phyloP scores from a whole-genome alignment of 2,797 vertebrate species.

The Eulemur coronatus region DNA sequence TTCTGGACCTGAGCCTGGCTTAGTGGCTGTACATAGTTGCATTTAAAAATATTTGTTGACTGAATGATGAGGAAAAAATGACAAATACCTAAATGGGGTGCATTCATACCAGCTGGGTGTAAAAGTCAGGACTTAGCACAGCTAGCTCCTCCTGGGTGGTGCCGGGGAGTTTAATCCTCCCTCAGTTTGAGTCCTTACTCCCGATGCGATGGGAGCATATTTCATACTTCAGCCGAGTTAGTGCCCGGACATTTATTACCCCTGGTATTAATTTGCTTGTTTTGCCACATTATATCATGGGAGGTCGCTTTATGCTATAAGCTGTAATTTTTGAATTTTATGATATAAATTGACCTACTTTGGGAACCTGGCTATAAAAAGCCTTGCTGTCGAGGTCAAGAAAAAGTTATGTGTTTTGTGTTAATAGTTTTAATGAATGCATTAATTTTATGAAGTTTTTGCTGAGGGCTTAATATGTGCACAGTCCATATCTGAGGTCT shows the following conservation, averaged over 20 bases:
- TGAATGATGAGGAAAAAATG: background rate
- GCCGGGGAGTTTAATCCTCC: background rate
- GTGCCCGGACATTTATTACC: slow-evolving; percentile 73
- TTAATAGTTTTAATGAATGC: slow-evolving; percentile 13
- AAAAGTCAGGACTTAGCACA: background rate
- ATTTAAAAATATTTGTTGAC: background rate
- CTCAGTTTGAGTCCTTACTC: slow-evolving; percentile 46
- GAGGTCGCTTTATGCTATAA: slow-evolving; percentile 71
- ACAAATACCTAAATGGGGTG: slow-evolving; percentile 40
- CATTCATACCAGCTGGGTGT: background rate
- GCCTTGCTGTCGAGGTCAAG: background rate
- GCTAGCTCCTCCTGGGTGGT: background rate
- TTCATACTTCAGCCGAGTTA: slow-evolving; percentile 70
- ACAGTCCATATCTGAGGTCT: background rate
- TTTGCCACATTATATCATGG: slow-evolving; percentile 72
- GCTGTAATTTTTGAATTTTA: slow-evolving; percentile 78
- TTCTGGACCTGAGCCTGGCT: background rate
- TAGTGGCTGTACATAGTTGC: accelerated
- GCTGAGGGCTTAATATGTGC: background rate
- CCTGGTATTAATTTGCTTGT: slow-evolving; percentile 79
- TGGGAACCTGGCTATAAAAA: slow-evolving; percentile 67
- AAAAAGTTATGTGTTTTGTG: background rate
- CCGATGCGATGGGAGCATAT: slow-evolving; percentile 60
- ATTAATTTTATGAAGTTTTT: background rate
- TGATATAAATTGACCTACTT: slow-evolving; percentile 72